Evolutionary conservation across 2,888 invertebrate genomes (phyloP).

Genomic region (Mayetiola destructor): DNA sequence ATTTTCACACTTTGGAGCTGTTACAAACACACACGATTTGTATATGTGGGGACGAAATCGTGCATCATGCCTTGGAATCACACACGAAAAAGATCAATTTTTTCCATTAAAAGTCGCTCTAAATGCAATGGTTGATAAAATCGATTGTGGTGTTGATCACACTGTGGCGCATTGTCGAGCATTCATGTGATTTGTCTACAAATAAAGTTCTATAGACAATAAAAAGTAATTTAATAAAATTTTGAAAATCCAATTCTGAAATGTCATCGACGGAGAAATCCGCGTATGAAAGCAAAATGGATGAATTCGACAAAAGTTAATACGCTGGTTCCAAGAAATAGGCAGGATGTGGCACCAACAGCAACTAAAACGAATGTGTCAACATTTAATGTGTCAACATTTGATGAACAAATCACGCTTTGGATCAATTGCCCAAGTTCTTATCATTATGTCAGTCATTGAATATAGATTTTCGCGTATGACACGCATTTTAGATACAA

Average conservation of each 20-base stretch:
- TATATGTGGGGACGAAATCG: conserved; percentile 88
- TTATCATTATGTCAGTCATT: too few species aligned
- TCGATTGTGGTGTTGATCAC: conserved; percentile 77
- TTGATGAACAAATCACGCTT: conserved; percentile 25
- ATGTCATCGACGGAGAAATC: conserved; percentile 9
- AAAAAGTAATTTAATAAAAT: background rate
- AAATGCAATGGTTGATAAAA: conserved; percentile 58
- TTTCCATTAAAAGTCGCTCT: conserved; percentile 76
- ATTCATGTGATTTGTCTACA: conserved; percentile 40
- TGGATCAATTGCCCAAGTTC: too few species aligned
- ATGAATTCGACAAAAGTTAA: conserved; percentile 18
- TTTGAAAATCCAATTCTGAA: background rate
- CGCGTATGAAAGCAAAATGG: conserved; percentile 16
- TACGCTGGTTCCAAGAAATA: conserved; percentile 19
- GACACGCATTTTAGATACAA: too few species aligned
- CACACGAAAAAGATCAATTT: conserved; percentile 62
- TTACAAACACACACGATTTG: conserved; percentile 69
- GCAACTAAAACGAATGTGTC: conserved; percentile 16
- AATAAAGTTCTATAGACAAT: background rate
- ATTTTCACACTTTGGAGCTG: conserved; percentile 61
- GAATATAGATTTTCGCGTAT: too few species aligned
- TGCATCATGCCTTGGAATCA: conserved; percentile 70
- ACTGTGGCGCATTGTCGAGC: conserved; percentile 62
- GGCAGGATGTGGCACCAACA: conserved; percentile 17
- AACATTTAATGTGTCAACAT: too few species aligned